phyloP scores from a whole-genome alignment of 2,113 vertebrate genomes.

The Bolborhynchus lineola region DNA sequence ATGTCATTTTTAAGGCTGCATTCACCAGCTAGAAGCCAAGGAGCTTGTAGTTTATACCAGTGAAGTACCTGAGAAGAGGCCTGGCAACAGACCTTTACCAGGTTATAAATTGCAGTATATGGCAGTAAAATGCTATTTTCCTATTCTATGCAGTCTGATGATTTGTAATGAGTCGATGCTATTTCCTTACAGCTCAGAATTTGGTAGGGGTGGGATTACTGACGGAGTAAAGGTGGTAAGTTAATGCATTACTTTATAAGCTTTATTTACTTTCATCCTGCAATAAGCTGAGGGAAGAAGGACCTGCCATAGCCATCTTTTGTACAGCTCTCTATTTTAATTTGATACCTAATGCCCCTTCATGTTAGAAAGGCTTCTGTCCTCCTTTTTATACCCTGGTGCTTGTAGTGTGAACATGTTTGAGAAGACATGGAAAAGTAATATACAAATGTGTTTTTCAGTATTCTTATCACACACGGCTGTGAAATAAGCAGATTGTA shows the following conservation, averaged over 20 bases:
- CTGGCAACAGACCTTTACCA: not conserved
- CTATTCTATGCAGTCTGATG: not conserved
- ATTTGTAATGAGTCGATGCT: not conserved
- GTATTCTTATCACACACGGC: not conserved
- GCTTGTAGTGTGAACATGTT: not conserved
- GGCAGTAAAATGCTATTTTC: not conserved
- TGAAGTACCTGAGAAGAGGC: not conserved
- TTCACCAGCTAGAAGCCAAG: not conserved
- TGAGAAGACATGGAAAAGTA: not conserved
- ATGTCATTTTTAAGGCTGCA: not conserved
- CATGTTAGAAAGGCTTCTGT: not conserved
- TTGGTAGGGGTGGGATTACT: not conserved
- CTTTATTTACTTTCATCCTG: not conserved
- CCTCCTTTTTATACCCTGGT: not conserved
- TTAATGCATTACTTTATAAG: not conserved
- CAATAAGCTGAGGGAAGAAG: not conserved
- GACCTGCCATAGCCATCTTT: not conserved
- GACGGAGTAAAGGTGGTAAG: not conserved
- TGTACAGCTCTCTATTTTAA: not conserved
- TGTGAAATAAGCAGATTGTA: slow-evolving; percentile 12
- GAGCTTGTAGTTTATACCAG: not conserved
- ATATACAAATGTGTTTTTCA: not conserved
- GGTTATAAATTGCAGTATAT: not conserved
- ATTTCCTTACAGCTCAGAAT: not conserved
- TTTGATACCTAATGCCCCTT: not conserved